phyloP scores from a whole-genome alignment of 1,140 invertebrate genomes.

The Octopus bimaculoides region DNA sequence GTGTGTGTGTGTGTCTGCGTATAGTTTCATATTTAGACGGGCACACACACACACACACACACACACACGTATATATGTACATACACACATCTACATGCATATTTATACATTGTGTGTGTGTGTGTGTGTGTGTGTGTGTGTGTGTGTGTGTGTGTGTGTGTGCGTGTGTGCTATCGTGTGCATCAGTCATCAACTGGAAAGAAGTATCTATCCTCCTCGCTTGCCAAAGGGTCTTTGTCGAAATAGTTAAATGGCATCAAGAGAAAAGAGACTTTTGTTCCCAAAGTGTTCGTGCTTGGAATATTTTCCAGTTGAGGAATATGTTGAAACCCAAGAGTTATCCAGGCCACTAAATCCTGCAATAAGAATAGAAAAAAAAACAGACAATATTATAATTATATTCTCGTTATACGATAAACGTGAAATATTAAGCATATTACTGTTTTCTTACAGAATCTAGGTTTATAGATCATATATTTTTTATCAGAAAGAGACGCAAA shows the following conservation, averaged over 20 bases:
- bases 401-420: no score
- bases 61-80: no score
- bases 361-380: constrained; percentile 5
- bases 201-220: constrained; percentile 24
- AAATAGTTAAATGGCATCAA: constrained; percentile 42
- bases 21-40: no score
- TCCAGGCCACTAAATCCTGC: constrained; percentile 41
- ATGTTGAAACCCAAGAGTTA: constrained; percentile 36
- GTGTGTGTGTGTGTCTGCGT: no score
- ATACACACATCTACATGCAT: no score
- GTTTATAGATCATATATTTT: no score
- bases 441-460: no score
- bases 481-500: not conserved
- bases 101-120: not conserved
- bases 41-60: no score
- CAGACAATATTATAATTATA: not conserved
- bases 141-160: constrained; percentile 9
- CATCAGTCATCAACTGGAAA: not conserved
- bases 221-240: constrained; percentile 32
- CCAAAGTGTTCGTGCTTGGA: constrained; percentile 28
- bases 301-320: constrained; percentile 38
- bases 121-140: not conserved
- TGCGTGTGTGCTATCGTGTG: not conserved
- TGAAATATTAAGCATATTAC: no score
- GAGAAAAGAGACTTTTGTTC: constrained; percentile 26